Conservation (phyloP, 1,140 invertebrate genomes). For the Coenobita brevimanus region DNA sequence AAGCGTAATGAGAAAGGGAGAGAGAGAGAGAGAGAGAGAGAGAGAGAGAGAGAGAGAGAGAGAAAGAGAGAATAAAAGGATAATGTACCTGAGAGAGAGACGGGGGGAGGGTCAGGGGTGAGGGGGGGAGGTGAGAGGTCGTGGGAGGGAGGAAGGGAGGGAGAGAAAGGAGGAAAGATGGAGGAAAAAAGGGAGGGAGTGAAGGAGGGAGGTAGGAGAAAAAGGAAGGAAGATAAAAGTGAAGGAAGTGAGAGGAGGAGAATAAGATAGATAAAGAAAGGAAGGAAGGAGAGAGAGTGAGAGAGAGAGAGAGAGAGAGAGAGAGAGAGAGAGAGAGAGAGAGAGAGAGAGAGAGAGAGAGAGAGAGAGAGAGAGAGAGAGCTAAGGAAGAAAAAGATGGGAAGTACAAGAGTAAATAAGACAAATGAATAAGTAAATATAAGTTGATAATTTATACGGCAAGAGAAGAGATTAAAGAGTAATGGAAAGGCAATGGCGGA, state of each 20-base stretch:
- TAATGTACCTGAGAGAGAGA: neutral
- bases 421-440: neutral
- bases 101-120: too few relatives aligned
- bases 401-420: neutral
- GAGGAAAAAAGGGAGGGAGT: neutral
- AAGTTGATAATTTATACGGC: too few relatives aligned
- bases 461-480: neutral
- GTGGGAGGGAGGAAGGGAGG: neutral
- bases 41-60: conserved; percentile 4
- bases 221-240: neutral
- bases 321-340: neutral
- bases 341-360: conserved; percentile 1
- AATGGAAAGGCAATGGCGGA: conserved; percentile 12
- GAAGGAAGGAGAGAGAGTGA: neutral
- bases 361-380: neutral
- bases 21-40: neutral
- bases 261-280: neutral
- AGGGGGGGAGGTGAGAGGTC: too few relatives aligned
- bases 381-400: neutral
- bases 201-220: neutral
- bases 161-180: too few relatives aligned
- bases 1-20: too few relatives aligned
- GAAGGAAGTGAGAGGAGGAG: neutral
- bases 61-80: neutral
- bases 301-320: neutral